These are phyloP conservation scores for Spermophilus dauricus DNA, from an alignment of 2,113 vertebrate genomes.

Conservation along the genomic window DNA sequence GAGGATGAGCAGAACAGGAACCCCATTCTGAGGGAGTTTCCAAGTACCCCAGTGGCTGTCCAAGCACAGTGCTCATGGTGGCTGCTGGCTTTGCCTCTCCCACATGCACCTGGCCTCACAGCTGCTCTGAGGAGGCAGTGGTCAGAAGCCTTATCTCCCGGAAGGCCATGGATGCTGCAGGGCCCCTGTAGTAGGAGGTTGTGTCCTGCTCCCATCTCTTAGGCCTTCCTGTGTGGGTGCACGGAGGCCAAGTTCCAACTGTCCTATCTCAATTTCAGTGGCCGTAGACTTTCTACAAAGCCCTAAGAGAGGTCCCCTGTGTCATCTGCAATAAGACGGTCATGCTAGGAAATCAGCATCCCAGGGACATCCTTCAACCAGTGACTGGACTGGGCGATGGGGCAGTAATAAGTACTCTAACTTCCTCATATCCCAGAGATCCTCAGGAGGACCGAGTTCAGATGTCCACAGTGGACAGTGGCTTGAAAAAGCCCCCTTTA, in stretches of 20 bases:
- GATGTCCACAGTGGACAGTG: neutral
- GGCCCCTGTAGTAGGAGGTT: no score
- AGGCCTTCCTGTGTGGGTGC: neutral
- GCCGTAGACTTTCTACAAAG: neutral
- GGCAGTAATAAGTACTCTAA: neutral
- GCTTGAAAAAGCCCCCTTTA: neutral
- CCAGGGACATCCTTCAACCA: neutral
- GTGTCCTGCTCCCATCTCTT: neutral
- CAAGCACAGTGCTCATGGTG: neutral
- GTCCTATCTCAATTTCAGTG: neutral
- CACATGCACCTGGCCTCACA: fast-evolving
- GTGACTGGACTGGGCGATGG: neutral
- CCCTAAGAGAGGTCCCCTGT: fast-evolving
- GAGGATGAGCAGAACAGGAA: neutral
- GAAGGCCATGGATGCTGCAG: neutral
- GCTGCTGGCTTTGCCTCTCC: neutral
- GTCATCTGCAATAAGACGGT: neutral
- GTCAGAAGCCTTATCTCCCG: neutral
- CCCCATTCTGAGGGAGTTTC: neutral
- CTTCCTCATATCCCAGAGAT: neutral
- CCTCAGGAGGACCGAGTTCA: neutral
- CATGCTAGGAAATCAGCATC: neutral
- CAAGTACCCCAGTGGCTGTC: neutral
- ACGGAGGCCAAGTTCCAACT: neutral
- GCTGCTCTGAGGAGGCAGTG: no score